phyloP scores from a whole-genome alignment of 2,888 invertebrate species.

The Coronaproctus castanopsis region DNA sequence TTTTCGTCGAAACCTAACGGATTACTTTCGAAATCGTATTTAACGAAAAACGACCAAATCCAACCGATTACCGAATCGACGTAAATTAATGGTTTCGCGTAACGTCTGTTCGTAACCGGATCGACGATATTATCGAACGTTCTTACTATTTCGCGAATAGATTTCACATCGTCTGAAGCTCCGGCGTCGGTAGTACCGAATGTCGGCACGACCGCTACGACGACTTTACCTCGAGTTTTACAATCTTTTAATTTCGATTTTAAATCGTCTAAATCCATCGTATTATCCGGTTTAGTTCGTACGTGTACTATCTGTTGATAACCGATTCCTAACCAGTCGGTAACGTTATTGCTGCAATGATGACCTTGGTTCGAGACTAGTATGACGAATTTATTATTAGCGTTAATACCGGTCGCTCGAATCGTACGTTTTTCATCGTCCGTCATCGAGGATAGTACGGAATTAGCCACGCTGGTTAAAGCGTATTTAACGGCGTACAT shows the following conservation, averaged over 20 bases:
- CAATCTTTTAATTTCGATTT: neutral
- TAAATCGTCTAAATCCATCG: neutral
- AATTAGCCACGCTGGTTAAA: neutral
- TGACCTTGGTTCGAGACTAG: neutral
- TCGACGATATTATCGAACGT: neutral
- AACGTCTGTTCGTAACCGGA: neutral
- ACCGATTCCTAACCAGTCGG: neutral
- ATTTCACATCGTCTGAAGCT: neutral
- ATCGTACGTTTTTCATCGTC: too few species aligned
- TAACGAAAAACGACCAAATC: neutral
- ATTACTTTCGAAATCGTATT: neutral
- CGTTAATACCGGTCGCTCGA: neutral
- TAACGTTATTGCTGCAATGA: neutral
- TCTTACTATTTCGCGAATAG: neutral
- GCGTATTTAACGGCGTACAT: neutral
- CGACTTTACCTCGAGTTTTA: neutral
- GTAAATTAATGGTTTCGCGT: neutral
- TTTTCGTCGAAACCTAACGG: neutral
- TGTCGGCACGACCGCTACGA: neutral
- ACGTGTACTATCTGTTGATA: neutral
- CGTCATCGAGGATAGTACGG: neutral
- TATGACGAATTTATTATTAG: neutral
- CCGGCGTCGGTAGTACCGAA: neutral
- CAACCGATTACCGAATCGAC: neutral
- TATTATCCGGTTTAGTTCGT: neutral